Evolutionary conservation across 2,888 invertebrate genomes (phyloP).

Genomic region (Nudaria mundana): DNA sequence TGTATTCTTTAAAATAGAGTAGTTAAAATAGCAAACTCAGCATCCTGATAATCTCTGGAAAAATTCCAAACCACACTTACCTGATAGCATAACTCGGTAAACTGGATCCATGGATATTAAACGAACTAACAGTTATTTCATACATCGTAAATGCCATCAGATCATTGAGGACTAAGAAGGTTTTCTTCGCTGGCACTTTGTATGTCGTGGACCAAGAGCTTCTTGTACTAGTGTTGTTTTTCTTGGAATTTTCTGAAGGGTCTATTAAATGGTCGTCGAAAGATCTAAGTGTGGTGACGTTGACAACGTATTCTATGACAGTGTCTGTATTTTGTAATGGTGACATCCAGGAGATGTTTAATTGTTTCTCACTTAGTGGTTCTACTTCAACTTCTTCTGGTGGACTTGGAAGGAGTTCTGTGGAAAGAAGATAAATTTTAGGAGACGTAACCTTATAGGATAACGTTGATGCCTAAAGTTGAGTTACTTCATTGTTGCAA

Average conservation of each 20-base stretch:
- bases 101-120: constrained; percentile 88
- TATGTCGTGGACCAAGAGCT: constrained; percentile 57
- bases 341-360: constrained; percentile 86
- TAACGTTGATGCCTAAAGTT: too few species aligned
- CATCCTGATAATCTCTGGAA: too few species aligned
- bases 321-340: constrained; percentile 84
- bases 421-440: constrained; percentile 22
- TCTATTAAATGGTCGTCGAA: constrained; percentile 83
- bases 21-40: too few species aligned
- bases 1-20: too few species aligned
- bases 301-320: constrained; percentile 85
- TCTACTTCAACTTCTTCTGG: constrained; percentile 88
- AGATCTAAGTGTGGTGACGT: constrained; percentile 85
- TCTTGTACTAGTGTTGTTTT: constrained; percentile 46
- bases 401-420: constrained; percentile 88
- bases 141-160: constrained; percentile 91
- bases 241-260: constrained; percentile 64
- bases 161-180: constrained; percentile 81
- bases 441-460: too few species aligned
- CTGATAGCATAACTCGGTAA: constrained; percentile 88
- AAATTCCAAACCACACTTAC: constrained; percentile 33
- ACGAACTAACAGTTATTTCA: constrained; percentile 87
- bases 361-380: constrained; percentile 85
- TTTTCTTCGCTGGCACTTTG: constrained; percentile 82
- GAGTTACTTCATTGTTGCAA: too few species aligned